phyloP scores from a whole-genome alignment of 2,113 vertebrate genomes.

The Podarcis raffonei region DNA sequence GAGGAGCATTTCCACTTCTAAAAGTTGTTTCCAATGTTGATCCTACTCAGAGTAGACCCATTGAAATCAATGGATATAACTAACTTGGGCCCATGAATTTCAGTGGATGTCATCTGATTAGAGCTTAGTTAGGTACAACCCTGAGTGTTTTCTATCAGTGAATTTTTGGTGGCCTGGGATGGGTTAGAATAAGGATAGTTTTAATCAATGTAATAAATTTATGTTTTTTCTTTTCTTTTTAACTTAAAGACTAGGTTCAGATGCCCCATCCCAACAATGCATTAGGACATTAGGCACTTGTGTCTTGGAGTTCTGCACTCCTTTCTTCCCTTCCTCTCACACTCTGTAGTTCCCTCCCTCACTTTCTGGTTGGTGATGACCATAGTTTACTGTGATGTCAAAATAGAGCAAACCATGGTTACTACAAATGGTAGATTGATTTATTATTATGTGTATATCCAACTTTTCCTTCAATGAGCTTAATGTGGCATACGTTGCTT shows the following conservation, averaged over 20 bases:
- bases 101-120: no score
- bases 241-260: background rate
- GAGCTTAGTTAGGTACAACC: background rate
- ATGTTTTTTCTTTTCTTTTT: background rate
- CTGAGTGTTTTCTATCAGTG: background rate
- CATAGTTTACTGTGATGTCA: background rate
- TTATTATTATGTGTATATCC: no score
- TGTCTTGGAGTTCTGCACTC: background rate
- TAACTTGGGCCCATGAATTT: no score
- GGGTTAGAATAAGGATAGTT: background rate
- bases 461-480: background rate
- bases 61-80: no score
- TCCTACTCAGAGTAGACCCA: no score
- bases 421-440: background rate
- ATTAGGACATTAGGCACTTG: background rate
- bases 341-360: background rate
- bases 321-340: background rate
- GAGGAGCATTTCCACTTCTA: background rate
- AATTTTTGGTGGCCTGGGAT: background rate
- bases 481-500: no score
- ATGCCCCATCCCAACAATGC: background rate
- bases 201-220: background rate
- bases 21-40: background rate
- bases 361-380: background rate
- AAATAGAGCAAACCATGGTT: background rate